Evolutionary conservation across 2,888 invertebrate genomes (phyloP).

Genomic region (Sphaerophoria rueppellii): DNA sequence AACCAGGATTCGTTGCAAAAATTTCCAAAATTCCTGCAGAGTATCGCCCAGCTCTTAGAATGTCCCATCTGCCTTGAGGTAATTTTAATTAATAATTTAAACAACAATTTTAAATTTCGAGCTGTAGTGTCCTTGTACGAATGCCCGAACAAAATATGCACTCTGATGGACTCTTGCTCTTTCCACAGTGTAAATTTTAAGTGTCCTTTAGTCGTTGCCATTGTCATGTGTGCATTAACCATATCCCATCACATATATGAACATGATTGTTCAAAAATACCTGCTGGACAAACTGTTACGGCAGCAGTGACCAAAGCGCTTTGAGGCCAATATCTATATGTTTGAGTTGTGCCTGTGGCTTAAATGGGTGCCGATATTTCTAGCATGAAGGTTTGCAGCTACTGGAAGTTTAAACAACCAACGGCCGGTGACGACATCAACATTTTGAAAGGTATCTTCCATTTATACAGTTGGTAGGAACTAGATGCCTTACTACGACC

Average conservation of each 20-base stretch:
- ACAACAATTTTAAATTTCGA: not conserved
- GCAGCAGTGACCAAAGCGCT: constrained; percentile 18
- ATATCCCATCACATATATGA: not conserved
- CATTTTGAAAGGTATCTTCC: constrained; percentile 35
- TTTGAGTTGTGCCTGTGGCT: constrained; percentile 8
- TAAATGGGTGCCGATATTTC: constrained; percentile 20
- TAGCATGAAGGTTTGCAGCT: not conserved
- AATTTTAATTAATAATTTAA: not conserved
- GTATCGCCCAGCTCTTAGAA: constrained; percentile 83
- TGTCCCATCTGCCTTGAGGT: constrained; percentile 83
- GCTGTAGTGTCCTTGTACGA: not conserved
- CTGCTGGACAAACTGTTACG: not conserved
- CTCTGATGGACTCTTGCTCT: not conserved
- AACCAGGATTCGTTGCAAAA: constrained; percentile 82
- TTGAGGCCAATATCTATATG: constrained; percentile 1
- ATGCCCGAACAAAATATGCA: not conserved
- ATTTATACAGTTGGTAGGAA: not conserved
- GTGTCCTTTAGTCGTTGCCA: not conserved
- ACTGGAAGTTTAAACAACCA: constrained; percentile 16
- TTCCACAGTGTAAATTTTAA: not conserved
- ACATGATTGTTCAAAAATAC: not conserved
- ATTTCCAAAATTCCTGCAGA: constrained; percentile 82
- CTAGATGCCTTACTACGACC: no score
- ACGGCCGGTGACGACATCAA: constrained; percentile 24
- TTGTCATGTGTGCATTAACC: constrained; percentile 11